Evolutionary conservation across 2,113 vertebrate species (phyloP), one percentile per base, ranked within the genome.

Genomic region (Parotia lawesii): DNA sequence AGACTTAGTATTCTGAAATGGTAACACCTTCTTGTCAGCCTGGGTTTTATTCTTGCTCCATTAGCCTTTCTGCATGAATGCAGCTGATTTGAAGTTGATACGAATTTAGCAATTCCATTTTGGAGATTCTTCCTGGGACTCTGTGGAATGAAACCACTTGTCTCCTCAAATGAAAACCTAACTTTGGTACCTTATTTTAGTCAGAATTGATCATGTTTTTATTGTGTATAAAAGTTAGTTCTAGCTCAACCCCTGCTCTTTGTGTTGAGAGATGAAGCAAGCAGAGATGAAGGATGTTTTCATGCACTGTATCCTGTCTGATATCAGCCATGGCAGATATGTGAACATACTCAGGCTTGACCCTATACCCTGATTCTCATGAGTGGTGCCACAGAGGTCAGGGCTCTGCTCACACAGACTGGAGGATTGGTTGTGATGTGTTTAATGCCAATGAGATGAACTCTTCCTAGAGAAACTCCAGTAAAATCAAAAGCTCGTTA

Each of bases 401-500:
- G 40, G 50, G 64, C 25, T 79, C 56, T 90, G 67, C 79, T 84
- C 28, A n/a, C 53, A 74, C 23, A 64, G 33, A 12, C 64, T 53
- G n/a, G 17, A 78, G 72, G 15, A 71, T 53, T 12, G 7, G 6
- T 33, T 81, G 33, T 38, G 47, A 16, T 66, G 38, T 56, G 33
- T 73, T 90, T 56, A 53, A 62, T 57, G 75, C 56, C 64, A 56
- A 4, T 40, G 44, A 67, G 44, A 67, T 85, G 64, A 94, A 45
- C 78, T 83, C 75, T 71, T 89, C 20, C 31, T 76, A 71, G 47
- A 88, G 87, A 69, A 93, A 74, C 57, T 91, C 48, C 48, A 91
- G 53, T 75, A 71, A 94, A 83, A 88, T 88, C n/a, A 71, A 91
- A 94, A 88, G 57, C 69, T 86, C 88, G 10, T 88, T 82, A 85